Evolutionary conservation across 2,113 vertebrate species (phyloP).

Genomic region (Sander vitreus): DNA sequence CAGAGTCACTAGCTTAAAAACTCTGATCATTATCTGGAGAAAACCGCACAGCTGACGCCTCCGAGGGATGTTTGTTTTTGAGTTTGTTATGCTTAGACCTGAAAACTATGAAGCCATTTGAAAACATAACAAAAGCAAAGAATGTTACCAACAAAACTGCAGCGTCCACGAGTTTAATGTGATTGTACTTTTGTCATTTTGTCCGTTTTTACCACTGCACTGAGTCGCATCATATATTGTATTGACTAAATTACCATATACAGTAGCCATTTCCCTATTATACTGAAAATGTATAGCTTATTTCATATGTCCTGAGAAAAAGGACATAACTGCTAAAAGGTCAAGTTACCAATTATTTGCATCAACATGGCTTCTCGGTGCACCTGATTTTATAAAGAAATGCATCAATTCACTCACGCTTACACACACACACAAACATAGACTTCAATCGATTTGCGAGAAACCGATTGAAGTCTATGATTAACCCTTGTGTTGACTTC

Average conservation of each 20-base stretch:
- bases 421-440: not conserved
- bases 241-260: not conserved
- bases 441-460: not conserved
- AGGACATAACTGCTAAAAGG: constrained; percentile 23
- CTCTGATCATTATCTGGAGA: constrained; percentile 46
- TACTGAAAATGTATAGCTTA: constrained; percentile 8
- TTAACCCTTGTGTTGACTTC: no score
- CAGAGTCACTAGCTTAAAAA: constrained; percentile 44
- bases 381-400: constrained; percentile 22
- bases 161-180: not conserved
- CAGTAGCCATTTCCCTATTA: constrained; percentile 9
- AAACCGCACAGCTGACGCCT: constrained; percentile 35
- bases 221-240: not conserved
- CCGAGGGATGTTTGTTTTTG: constrained; percentile 45
- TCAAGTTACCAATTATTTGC: constrained; percentile 49
- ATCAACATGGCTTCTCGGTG: constrained; percentile 7
- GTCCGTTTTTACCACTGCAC: not conserved
- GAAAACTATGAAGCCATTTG: constrained; percentile 29
- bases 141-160: constrained; percentile 14
- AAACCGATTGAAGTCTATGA: not conserved
- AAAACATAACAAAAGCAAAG: constrained; percentile 2
- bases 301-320: constrained; percentile 18
- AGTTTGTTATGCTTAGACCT: constrained; percentile 14
- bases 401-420: constrained; percentile 9
- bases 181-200: not conserved